Base-by-base conservation (phyloP, 2,113 vertebrate genomes). In the Electrona antarctica region DNA sequence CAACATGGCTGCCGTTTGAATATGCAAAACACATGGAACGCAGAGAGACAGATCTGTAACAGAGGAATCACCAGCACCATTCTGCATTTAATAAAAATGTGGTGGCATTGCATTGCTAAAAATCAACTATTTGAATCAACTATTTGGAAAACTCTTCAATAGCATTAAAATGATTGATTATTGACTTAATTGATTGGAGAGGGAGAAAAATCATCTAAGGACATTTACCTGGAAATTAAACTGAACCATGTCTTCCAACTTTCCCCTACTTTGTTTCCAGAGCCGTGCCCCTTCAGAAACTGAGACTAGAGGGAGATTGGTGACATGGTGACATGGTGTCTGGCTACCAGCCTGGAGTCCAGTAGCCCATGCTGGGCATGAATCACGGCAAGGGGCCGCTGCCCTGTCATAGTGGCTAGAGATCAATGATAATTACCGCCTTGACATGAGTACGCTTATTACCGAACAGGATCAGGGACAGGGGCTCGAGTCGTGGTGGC, bases 371-470 rank as follows among this genome's bases (percentile, higher is more conserved):
- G 88, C 91, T 89, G 85, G 90, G 93, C 91, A 96, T 97, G 95
- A 96, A 96, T 97, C 95, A 97, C 87, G 86, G 86, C 86, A 87
- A 75, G 88, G 93, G 94, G 92, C 93, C 88, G 93, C 88, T 92
- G 94, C 95, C 94, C 95, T 96, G 96, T 97, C 95, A 96, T 93
- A 88, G 88, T 87, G 62, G 93, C 94, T 92, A 90, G 95, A 95
- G 95, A 97, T 97, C 96, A 96, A 97, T 97, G 96, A 95, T 97
- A 97, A 97, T 97, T 97, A 97, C 95, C 94, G 93, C 92, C 93
- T 93, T 96, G 96, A 97, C 96, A 97, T 78, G 95, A 96, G 95
- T 96, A 94, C 95, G 95, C 95, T 97, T 97, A 96, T 97, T 97
- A 97, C 95, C 95, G 96, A 96, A 97, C 96, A 96, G 95, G 95